Evolutionary conservation across 2,797 vertebrate genomes (phyloP).

Genomic region (Microcaecilia unicolor): DNA sequence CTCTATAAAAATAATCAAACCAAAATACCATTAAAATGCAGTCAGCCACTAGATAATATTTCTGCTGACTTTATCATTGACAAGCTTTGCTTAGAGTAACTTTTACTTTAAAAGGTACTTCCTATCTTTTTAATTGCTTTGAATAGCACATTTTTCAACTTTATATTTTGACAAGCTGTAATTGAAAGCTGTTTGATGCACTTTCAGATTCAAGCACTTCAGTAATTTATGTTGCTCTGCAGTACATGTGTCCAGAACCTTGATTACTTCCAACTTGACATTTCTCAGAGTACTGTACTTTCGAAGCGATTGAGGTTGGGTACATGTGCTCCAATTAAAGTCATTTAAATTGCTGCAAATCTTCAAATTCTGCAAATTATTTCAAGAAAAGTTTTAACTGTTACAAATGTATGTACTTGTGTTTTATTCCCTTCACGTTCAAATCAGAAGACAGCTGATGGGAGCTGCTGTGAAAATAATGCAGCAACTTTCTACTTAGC

Average conservation of each 20-base stretch:
- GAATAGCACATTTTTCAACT: conserved; percentile 36
- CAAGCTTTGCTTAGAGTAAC: conserved; percentile 5
- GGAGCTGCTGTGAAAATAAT: no score
- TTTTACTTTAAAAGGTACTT: no score
- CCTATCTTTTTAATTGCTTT: conserved; percentile 42
- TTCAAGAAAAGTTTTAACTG: conserved; percentile 26
- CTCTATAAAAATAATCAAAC: no score
- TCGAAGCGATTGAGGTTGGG: conserved; percentile 18
- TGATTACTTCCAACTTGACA: conserved; percentile 31
- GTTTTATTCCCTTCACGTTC: conserved; percentile 18
- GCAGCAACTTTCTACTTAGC: conserved; percentile 21
- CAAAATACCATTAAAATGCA: no score
- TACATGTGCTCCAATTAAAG: conserved; percentile 1
- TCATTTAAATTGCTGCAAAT: conserved; percentile 5
- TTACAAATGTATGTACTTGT: conserved; percentile 8
- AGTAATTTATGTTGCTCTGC: conserved; percentile 27
- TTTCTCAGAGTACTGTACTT: conserved; percentile 33
- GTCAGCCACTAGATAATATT: no score
- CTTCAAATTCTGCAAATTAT: conserved; percentile 2
- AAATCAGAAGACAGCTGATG: conserved; percentile 15
- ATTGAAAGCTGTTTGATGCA: conserved; percentile 35
- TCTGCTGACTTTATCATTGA: no score
- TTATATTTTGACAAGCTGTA: conserved; percentile 40
- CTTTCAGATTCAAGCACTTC: conserved; percentile 30
- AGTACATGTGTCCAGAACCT: conserved; percentile 19